Conservation (phyloP, 2,888 invertebrate genomes). For the Eristalinus aeneus region DNA sequence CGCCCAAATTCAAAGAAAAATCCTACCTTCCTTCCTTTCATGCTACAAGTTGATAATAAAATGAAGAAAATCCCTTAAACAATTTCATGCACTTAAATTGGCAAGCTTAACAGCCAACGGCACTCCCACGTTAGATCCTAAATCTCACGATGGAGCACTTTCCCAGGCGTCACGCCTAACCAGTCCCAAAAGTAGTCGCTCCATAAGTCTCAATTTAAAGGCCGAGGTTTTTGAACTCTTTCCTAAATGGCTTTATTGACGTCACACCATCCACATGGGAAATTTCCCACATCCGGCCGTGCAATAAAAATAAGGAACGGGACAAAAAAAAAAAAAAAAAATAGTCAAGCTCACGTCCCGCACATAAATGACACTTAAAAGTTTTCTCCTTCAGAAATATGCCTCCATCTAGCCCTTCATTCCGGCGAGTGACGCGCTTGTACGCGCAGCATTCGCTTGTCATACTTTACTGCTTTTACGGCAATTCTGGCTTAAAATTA, state of each 20-base stretch:
- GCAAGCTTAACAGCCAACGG: too few species aligned
- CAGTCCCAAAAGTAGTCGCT: background rate
- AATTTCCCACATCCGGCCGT: background rate
- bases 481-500: slow-evolving; percentile 20
- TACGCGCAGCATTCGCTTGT: background rate
- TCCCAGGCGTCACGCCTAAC: background rate
- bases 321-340: background rate
- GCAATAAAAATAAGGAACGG: background rate
- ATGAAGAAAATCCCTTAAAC: too few species aligned
- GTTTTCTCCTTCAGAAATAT: slow-evolving; percentile 14
- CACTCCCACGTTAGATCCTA: too few species aligned
- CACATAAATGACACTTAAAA: slow-evolving; percentile 59
- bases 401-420: slow-evolving; percentile 1
- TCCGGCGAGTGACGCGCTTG: slow-evolving; percentile 27
- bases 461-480: background rate
- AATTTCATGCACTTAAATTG: too few species aligned
- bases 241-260: background rate
- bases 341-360: slow-evolving; percentile 38
- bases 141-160: background rate
- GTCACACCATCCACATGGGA: background rate
- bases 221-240: background rate
- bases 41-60: too few species aligned
- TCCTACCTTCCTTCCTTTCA: too few species aligned
- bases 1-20: too few species aligned
- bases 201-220: background rate